Evolutionary conservation across 2,797 vertebrate genomes (phyloP), one percentile per base, ranked within the genome.

Genomic region (Lateolabrax maculatus): DNA sequence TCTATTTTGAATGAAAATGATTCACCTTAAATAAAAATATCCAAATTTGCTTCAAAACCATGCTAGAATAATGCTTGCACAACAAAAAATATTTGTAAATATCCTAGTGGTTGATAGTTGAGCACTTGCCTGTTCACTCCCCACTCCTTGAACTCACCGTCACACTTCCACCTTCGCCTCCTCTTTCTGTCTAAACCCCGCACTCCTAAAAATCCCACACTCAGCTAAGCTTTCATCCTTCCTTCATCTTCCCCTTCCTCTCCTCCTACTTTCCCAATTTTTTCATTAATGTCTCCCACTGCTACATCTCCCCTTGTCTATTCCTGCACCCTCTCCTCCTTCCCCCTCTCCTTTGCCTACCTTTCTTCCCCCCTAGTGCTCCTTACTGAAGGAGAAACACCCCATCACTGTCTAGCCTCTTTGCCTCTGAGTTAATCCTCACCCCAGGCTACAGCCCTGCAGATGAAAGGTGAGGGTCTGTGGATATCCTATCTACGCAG

Each of bases 401-500:
- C 82, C 73, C 80, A 67, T 84, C 77, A 85, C 81, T 89, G 86
- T 87, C 84, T 93, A 70, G 81, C 81, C 85, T 85, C 72, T 88
- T 81, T 88, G 65, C 84, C 75, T 87, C 58, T 36, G 81, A 81
- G 67, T 85, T 94, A 94, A 94, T 94, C 94, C 90, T 67, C 90
- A 81, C 92, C 83, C 79, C 77, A 21, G 92, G 94, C 93, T 83
- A 84, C 77, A 85, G 78, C 74, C 87, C 82, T 76, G 80, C 84
- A 93, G 89, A 92, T 94, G 86, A 94, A 93, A 92, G 87, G 92
- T 89, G 84, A 90, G 84, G 87, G 85, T 87, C 79, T 46, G 77
- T 84, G 78, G 84, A 85, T 85, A 81, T 87, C 74, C 81, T 84
- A 48, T 68, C 67, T 80, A 76, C 73, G 86, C 87, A 89, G 76